Evolutionary conservation across 92 coral and sea anemone species (phyloP).

Genomic region (Nematostella vectensis): DNA sequence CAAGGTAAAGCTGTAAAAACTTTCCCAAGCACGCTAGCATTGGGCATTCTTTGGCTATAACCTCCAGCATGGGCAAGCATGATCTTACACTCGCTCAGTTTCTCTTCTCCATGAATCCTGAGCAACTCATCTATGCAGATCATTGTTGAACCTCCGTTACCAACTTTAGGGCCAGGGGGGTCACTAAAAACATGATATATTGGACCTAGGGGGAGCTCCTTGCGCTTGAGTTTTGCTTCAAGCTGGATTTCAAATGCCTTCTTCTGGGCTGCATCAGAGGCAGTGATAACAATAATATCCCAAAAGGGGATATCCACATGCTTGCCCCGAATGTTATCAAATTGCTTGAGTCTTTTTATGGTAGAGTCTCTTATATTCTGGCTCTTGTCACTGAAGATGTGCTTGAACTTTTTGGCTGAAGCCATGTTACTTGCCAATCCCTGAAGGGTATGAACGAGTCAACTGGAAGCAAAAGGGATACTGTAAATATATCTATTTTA

Average conservation of each 20-base stretch:
- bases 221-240: slow-evolving; percentile 57
- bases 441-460: slow-evolving; percentile 1
- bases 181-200: slow-evolving; percentile 78
- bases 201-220: slow-evolving; percentile 79
- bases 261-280: slow-evolving; percentile 74
- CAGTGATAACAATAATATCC: slow-evolving; percentile 91
- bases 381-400: slow-evolving; percentile 52
- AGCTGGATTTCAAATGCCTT: slow-evolving; percentile 74
- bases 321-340: slow-evolving; percentile 80
- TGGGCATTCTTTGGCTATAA: slow-evolving; percentile 86
- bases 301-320: slow-evolving; percentile 72
- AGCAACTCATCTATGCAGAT: slow-evolving; percentile 60
- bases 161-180: slow-evolving; percentile 94
- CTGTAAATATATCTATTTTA: too few relatives aligned
- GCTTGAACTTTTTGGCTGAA: slow-evolving; percentile 16
- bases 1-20: slow-evolving; percentile 88
- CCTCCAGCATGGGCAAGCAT: slow-evolving; percentile 96
- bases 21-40: slow-evolving; percentile 93
- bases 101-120: slow-evolving; percentile 57
- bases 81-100: slow-evolving; percentile 51
- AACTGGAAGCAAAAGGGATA: too few relatives aligned
- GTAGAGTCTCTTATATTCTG: slow-evolving; percentile 61
- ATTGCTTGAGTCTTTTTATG: slow-evolving; percentile 52
- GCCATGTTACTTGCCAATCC: too few relatives aligned
- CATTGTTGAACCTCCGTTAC: slow-evolving; percentile 90